Evolutionary conservation across 2,797 vertebrate species (phyloP).

Genomic region (Cryptoprocta ferox): DNA sequence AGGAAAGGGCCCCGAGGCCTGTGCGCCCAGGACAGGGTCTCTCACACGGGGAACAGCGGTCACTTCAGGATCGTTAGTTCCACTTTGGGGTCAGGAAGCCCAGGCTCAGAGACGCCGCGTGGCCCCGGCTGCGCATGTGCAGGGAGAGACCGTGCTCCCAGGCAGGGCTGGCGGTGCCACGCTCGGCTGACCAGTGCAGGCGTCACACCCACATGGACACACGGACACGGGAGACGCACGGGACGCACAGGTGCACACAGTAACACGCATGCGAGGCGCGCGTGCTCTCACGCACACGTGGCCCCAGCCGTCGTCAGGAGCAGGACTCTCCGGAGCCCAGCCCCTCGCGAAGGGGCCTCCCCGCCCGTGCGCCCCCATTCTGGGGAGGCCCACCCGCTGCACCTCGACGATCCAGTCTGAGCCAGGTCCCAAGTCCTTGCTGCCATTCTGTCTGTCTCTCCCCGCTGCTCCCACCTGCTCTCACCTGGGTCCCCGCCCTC

Average conservation of each 20-base stretch:
- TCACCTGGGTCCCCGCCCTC: no score
- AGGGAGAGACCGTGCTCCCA: not conserved
- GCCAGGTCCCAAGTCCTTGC: not conserved
- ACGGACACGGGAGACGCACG: no score
- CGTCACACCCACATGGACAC: not conserved
- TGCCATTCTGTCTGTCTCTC: not conserved
- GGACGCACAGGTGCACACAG: no score
- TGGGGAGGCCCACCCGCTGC: not conserved
- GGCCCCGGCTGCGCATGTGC: rapidly evolving
- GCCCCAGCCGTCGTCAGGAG: not conserved
- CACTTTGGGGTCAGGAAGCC: not conserved
- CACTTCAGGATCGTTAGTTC: not conserved
- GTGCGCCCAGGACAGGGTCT: not conserved
- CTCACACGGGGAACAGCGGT: not conserved
- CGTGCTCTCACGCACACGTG: not conserved
- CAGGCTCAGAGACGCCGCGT: not conserved
- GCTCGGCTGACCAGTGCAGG: not conserved
- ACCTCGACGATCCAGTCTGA: not conserved
- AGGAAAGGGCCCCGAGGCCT: not conserved
- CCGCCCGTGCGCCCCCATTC: no score
- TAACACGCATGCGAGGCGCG: not conserved
- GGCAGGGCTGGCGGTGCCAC: no score
- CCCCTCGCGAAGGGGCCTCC: not conserved
- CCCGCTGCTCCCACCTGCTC: not conserved
- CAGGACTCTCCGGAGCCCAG: not conserved